Evolutionary conservation across 2,888 invertebrate genomes (phyloP).

Genomic region (Congeria kusceri): DNA sequence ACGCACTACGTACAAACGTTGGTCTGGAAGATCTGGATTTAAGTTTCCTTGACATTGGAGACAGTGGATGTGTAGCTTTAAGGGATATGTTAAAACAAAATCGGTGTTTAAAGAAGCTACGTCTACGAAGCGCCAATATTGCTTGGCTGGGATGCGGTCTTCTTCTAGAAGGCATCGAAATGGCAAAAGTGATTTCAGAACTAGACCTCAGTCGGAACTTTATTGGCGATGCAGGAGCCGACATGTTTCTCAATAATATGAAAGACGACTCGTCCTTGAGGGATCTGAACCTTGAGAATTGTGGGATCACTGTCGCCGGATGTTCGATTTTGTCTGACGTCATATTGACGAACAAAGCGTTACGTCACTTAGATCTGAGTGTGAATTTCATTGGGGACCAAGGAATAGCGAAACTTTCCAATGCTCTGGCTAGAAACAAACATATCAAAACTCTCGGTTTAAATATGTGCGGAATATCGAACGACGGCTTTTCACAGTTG

Average conservation of each 20-base stretch:
- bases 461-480: conserved; percentile 84
- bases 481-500: conserved; percentile 81
- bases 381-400: conserved; percentile 80
- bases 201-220: conserved; percentile 83
- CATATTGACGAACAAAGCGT: conserved; percentile 76
- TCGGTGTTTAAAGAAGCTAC: conserved; percentile 75
- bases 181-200: conserved; percentile 76
- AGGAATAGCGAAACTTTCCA: conserved; percentile 77
- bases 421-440: conserved; percentile 79
- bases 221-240: conserved; percentile 78
- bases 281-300: conserved; percentile 83
- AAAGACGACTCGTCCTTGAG: conserved; percentile 76
- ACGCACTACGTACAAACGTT: conserved; percentile 72
- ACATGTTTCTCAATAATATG: conserved; percentile 78
- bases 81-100: conserved; percentile 78
- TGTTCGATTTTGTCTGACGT: conserved; percentile 79
- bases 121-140: conserved; percentile 80
- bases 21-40: conserved; percentile 81
- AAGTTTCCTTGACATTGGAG: conserved; percentile 82
- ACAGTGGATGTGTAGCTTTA: conserved; percentile 77
- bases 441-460: conserved; percentile 78
- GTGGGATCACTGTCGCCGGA: conserved; percentile 78
- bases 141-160: conserved; percentile 79
- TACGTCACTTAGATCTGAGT: conserved; percentile 80
- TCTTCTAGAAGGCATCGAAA: conserved; percentile 77